Evolutionary conservation across 2,888 invertebrate species (phyloP).

Genomic region (Sphaerophoria taeniata): DNA sequence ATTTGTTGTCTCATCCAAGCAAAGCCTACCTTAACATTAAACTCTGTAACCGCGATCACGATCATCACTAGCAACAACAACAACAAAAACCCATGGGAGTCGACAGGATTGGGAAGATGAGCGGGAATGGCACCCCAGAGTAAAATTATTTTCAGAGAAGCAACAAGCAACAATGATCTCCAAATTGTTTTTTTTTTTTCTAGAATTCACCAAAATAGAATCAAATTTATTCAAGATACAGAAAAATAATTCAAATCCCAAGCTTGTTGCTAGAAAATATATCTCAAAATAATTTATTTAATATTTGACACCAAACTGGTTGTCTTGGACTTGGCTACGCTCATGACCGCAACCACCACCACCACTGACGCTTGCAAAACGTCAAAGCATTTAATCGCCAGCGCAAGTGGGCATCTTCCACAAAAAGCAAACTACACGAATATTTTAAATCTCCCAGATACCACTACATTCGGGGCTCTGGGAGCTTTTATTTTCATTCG

Average conservation of each 20-base stretch:
- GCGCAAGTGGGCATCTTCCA: constrained; percentile 49
- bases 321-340: constrained; percentile 19
- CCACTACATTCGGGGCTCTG: constrained; percentile 39
- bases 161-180: too few relatives aligned
- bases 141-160: background rate
- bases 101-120: background rate
- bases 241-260: too few relatives aligned
- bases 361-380: constrained; percentile 61
- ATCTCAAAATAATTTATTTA: too few relatives aligned
- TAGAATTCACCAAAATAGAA: too few relatives aligned
- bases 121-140: background rate
- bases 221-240: too few relatives aligned
- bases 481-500: constrained; percentile 53
- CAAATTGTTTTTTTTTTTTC: too few relatives aligned
- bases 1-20: constrained; percentile 5
- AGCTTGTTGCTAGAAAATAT: too few relatives aligned
- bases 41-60: constrained; percentile 77
- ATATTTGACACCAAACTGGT: too few relatives aligned
- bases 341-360: constrained; percentile 48
- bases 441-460: constrained; percentile 45
- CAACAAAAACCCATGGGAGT: constrained; percentile 4
- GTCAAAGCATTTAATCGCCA: constrained; percentile 48
- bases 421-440: constrained; percentile 38
- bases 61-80: constrained; percentile 37
- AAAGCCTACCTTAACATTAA: constrained; percentile 82